phyloP scores from a whole-genome alignment of 2,113 vertebrate genomes.

The Chunga burmeisteri region DNA sequence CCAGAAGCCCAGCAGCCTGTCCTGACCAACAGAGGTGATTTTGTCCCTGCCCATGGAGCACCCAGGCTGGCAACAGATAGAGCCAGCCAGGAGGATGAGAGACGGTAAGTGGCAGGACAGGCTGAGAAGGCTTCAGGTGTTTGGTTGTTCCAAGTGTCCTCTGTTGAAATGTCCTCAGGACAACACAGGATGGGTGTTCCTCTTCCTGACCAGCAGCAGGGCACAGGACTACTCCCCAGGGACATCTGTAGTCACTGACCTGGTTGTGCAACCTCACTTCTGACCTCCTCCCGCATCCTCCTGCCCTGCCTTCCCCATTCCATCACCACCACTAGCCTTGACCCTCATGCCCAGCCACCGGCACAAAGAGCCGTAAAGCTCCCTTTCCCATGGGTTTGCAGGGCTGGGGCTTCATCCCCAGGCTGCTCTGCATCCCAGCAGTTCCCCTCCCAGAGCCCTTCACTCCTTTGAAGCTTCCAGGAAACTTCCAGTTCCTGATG shows the following conservation, averaged over 20 bases:
- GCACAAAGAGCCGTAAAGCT: background rate
- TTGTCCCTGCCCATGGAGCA: background rate
- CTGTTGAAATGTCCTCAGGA: background rate
- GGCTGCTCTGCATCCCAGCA: background rate
- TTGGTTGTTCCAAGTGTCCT: background rate
- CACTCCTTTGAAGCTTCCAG: background rate
- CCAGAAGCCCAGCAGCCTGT: background rate
- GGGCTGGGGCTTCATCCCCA: background rate
- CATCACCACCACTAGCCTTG: background rate
- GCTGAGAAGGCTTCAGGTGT: background rate
- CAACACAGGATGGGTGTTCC: background rate
- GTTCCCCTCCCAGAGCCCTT: background rate
- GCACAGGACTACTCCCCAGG: background rate
- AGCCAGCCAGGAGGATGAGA: background rate
- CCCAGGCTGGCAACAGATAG: background rate
- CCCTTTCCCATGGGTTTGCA: background rate
- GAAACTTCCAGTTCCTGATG: background rate
- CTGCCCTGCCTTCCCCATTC: background rate
- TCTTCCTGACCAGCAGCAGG: background rate
- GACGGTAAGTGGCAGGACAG: background rate
- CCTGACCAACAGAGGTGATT: background rate
- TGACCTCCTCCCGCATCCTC: background rate
- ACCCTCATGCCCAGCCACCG: fast-evolving
- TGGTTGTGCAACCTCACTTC: background rate
- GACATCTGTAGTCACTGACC: background rate